Conservation (phyloP, 2,888 invertebrate genomes). For the Chymomyza procnemis region DNA sequence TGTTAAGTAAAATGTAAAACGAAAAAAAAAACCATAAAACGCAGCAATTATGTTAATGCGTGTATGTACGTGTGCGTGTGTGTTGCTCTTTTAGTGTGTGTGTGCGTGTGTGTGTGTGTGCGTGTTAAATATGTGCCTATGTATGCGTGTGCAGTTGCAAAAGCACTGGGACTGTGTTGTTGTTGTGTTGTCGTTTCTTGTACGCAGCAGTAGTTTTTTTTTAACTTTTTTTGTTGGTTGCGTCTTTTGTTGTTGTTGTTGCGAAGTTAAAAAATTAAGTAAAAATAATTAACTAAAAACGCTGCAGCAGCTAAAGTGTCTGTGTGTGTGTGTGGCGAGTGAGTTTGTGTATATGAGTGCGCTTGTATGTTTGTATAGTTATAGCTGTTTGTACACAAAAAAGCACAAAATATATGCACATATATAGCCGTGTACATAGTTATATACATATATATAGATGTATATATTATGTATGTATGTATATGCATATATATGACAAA, state of each 20-base stretch:
- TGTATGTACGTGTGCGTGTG: background rate
- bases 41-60: background rate
- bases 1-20: background rate
- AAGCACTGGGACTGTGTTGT: conserved; percentile 19
- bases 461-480: too few species aligned
- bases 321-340: too few species aligned
- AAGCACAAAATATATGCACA: conserved; percentile 8
- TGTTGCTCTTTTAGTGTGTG: background rate
- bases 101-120: background rate
- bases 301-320: too few species aligned
- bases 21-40: too few species aligned
- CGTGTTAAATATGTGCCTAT: background rate
- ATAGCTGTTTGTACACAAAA: conserved; percentile 29
- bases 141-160: conserved; percentile 2
- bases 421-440: conserved; percentile 13
- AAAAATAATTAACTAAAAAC: conserved; percentile 14
- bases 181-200: conserved; percentile 33
- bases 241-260: background rate
- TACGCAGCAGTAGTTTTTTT: conserved; percentile 17
- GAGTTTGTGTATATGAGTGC: background rate
- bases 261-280: conserved; percentile 1
- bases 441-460: background rate
- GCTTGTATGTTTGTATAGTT: background rate
- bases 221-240: background rate
- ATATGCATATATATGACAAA: conserved; percentile 27